A percentile compares a stretch with the other conserved stretches of the same genome.
phyloP scores from a whole-genome alignment of 2,888 invertebrate genomes.

The Ormyrus nitidulus region DNA sequence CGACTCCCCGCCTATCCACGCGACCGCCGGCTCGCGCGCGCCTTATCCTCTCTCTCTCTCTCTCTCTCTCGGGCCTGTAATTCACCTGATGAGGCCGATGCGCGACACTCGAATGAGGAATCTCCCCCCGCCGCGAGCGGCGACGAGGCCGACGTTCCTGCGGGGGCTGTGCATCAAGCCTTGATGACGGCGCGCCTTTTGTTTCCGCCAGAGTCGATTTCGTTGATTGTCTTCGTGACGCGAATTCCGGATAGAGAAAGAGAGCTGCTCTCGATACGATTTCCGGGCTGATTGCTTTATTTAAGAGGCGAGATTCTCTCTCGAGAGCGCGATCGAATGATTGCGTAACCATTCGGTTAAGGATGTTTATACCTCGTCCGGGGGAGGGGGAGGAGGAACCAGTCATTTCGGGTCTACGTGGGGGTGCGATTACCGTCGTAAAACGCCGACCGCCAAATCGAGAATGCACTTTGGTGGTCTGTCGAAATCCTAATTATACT shows the following conservation, averaged over 20 bases:
- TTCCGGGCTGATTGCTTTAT: conserved; percentile 5
- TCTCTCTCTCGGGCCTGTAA: conserved; percentile 70
- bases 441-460: conserved; percentile 40
- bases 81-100: conserved; percentile 73
- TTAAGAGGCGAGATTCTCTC: too few relatives aligned
- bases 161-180: too few relatives aligned
- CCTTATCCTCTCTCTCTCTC: conserved; percentile 44
- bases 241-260: conserved; percentile 25
- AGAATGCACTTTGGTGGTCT: conserved; percentile 52
- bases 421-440: conserved; percentile 49
- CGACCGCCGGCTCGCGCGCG: conserved; percentile 65
- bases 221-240: conserved; percentile 50
- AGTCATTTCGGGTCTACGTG: conserved; percentile 37
- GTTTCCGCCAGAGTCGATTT: conserved; percentile 26
- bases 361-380: conserved; percentile 38
- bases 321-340: background rate
- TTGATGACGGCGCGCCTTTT: background rate
- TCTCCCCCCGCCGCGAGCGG: background rate
- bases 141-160: background rate
- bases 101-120: conserved; percentile 68
- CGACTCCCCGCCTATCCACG: conserved; percentile 73
- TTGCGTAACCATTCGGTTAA: conserved; percentile 40
- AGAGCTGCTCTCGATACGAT: too few relatives aligned
- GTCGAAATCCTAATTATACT: conserved; percentile 52
- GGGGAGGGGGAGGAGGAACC: conserved; percentile 1